phyloP scores from a whole-genome alignment of 1,140 invertebrate genomes.

The Heliconius hermathena region DNA sequence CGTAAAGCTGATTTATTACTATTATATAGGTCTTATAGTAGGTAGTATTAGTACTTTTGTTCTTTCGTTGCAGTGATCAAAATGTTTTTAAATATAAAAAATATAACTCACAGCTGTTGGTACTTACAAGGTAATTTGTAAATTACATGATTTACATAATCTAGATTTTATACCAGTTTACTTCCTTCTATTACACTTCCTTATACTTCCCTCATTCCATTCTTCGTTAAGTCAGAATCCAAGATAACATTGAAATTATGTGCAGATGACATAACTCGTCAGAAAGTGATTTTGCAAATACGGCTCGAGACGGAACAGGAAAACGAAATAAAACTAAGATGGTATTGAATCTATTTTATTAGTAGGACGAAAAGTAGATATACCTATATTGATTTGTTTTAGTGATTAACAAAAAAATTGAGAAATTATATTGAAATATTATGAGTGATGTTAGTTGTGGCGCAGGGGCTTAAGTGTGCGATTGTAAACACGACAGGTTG shows the following conservation, averaged over 20 bases:
- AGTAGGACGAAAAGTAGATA: background rate
- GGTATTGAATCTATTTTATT: background rate
- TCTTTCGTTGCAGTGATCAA: no score
- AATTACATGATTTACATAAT: background rate
- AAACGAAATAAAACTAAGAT: background rate
- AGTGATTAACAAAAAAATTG: no score
- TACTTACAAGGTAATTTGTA: no score
- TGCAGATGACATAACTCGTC: conserved; percentile 8
- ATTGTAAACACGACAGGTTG: no score
- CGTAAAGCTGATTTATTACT: no score
- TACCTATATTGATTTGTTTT: background rate
- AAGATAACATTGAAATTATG: conserved; percentile 6
- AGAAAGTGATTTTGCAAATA: conserved; percentile 10
- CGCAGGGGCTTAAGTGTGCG: no score
- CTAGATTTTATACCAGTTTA: background rate
- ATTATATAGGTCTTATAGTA: no score
- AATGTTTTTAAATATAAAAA: no score
- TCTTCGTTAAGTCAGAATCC: background rate
- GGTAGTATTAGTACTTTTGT: no score
- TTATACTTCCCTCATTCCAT: background rate
- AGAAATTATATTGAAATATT: no score
- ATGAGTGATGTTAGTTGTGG: no score
- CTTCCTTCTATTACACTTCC: background rate
- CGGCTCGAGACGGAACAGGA: background rate
- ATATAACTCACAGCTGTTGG: no score